Evolutionary conservation across 2,113 vertebrate genomes (phyloP).

Genomic region (Ailuropoda melanoleuca): DNA sequence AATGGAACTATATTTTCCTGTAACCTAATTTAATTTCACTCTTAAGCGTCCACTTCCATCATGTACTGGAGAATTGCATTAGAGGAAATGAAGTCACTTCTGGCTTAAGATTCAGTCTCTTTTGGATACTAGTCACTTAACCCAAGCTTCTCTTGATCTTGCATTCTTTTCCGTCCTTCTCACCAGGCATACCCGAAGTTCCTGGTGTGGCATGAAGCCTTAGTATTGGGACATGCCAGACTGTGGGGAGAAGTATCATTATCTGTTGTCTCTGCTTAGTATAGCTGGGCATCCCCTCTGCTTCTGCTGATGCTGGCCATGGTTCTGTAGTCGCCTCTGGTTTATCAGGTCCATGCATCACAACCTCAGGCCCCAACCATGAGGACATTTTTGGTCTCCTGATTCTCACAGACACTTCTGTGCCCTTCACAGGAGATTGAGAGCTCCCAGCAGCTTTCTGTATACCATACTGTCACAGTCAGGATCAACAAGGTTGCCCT

Average conservation of each 20-base stretch:
- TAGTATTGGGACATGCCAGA: not conserved
- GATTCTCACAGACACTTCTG: not conserved
- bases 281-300: not conserved
- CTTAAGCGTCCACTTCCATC: not conserved
- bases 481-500: not conserved
- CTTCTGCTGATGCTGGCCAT: not conserved
- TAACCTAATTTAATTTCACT: slow-evolving; percentile 29
- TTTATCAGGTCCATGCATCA: not conserved
- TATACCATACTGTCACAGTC: fast-evolving
- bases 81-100: not conserved
- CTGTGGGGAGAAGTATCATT: fast-evolving
- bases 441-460: not conserved
- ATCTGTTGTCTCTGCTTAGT: too few relatives aligned
- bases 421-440: not conserved
- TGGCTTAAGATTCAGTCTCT: not conserved
- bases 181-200: not conserved
- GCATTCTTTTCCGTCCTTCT: not conserved
- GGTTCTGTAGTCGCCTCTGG: not conserved
- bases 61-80: not conserved
- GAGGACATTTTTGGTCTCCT: not conserved
- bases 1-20: slow-evolving; percentile 5
- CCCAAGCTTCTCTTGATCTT: not conserved
- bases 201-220: not conserved
- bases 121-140: not conserved
- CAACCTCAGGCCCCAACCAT: fast-evolving